phyloP scores from a whole-genome alignment of 2,888 invertebrate species.

The Philhelius pedissequus region DNA sequence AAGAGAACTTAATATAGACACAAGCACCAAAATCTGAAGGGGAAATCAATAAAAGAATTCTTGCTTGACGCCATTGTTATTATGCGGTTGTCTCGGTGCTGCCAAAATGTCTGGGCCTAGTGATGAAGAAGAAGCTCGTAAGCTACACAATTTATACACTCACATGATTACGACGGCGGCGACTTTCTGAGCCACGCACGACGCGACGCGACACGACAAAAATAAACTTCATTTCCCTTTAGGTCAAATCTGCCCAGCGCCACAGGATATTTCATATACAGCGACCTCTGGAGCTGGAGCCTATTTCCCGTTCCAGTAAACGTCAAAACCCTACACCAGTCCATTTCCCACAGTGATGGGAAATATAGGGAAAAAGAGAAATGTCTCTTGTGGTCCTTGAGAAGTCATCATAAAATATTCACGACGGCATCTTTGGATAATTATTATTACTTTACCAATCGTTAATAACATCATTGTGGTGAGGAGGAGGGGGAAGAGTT shows the following conservation, averaged over 20 bases:
- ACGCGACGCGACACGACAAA: conserved; percentile 37
- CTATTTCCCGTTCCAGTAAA: background rate
- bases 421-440: conserved; percentile 18
- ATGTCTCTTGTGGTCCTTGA: background rate
- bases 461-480: background rate
- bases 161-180: background rate
- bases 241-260: conserved; percentile 40
- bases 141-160: conserved; percentile 27
- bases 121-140: conserved; percentile 39
- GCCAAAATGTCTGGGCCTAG: conserved; percentile 65
- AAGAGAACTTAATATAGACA: conserved; percentile 43
- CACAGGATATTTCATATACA: background rate
- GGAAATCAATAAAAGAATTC: conserved; percentile 53
- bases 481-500: background rate
- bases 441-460: conserved; percentile 46
- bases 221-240: conserved; percentile 21
- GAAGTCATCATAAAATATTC: conserved; percentile 18
- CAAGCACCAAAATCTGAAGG: conserved; percentile 32
- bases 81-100: conserved; percentile 62
- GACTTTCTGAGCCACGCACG: background rate
- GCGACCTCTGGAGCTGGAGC: background rate
- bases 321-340: too few relatives aligned
- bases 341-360: background rate
- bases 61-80: conserved; percentile 64
- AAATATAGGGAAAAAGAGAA: background rate